phyloP scores from a whole-genome alignment of 2,113 vertebrate genomes.

The Indri indri region DNA sequence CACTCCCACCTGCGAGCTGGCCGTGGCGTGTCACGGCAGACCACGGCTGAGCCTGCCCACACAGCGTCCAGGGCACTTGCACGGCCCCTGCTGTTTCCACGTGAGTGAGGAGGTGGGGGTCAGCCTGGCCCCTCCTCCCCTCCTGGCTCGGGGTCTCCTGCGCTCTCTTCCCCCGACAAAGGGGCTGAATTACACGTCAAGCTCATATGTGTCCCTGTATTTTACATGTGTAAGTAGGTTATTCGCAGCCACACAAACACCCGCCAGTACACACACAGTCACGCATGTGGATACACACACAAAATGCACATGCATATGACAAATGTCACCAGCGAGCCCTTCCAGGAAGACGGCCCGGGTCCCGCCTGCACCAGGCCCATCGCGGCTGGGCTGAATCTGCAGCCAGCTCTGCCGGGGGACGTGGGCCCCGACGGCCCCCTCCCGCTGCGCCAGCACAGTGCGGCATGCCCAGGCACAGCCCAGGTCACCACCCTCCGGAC shows the following conservation, averaged over 20 bases:
- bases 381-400: not conserved
- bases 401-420: no score
- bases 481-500: fast-evolving
- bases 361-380: not conserved
- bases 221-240: not conserved
- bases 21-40: no score
- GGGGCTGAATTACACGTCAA: not conserved
- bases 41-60: not conserved
- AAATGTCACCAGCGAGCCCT: not conserved
- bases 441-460: fast-evolving
- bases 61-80: not conserved
- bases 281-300: not conserved
- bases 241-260: not conserved
- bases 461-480: fast-evolving
- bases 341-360: fast-evolving
- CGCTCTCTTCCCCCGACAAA: not conserved
- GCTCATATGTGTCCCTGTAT: not conserved
- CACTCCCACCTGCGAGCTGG: no score
- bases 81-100: not conserved
- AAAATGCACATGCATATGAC: not conserved
- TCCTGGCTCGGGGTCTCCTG: fast-evolving
- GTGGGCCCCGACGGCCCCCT: fast-evolving
- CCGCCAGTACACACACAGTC: fast-evolving
- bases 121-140: no score
- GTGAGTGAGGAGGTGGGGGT: fast-evolving